Conservation (phyloP, 2,113 vertebrate species). For the Lanius collurio region DNA sequence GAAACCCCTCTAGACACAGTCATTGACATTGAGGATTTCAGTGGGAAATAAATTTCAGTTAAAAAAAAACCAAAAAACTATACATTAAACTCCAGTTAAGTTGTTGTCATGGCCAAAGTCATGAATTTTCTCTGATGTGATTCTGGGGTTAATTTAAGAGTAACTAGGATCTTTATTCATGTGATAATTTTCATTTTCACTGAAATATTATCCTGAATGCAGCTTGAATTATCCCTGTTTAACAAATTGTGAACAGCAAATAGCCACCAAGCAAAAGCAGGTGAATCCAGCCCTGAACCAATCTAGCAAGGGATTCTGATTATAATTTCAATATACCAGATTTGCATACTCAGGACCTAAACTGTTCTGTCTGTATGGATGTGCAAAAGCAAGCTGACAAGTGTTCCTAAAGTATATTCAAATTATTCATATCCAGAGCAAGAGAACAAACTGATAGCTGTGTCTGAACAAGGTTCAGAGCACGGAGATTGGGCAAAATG, state of each 20-base stretch:
- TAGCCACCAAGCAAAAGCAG: neutral
- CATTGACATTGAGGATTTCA: neutral
- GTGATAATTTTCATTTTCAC: neutral
- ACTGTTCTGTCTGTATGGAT: neutral
- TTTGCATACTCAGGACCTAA: neutral
- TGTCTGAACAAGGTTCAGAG: neutral
- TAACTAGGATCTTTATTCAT: neutral
- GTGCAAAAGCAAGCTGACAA: slow-evolving; percentile 6
- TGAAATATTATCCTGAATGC: neutral
- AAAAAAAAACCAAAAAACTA: neutral
- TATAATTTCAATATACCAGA: neutral
- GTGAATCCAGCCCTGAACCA: neutral
- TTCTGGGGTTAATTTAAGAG: neutral
- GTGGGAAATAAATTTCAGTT: neutral
- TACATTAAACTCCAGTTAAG: neutral
- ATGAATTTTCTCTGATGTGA: neutral
- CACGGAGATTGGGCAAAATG: neutral
- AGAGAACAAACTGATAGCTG: neutral
- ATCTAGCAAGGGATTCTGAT: neutral
- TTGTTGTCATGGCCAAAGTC: neutral
- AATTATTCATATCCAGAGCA: neutral
- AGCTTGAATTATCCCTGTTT: neutral
- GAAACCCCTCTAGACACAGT: neutral
- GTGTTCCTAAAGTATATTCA: neutral
- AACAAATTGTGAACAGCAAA: neutral